These are phyloP conservation scores for Corythoichthys intestinalis DNA, from an alignment of 2,113 vertebrate species.

Conservation along the genomic window DNA sequence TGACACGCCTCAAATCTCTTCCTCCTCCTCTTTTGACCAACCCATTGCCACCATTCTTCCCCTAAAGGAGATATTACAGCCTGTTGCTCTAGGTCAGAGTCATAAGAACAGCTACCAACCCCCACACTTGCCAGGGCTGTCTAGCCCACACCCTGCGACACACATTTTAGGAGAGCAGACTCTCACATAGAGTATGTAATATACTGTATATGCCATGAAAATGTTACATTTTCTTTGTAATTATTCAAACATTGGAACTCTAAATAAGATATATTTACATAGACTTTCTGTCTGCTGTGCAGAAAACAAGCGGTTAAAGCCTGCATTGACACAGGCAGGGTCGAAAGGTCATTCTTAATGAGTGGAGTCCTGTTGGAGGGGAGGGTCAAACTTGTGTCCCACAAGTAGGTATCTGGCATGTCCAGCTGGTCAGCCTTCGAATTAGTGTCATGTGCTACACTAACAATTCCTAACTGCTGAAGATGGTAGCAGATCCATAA, in stretches of 20 bases:
- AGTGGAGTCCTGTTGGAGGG: constrained; percentile 50
- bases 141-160: constrained; percentile 45
- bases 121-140: constrained; percentile 42
- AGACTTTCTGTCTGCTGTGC: not conserved
- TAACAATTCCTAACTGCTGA: constrained; percentile 21
- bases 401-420: constrained; percentile 45
- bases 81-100: constrained; percentile 57
- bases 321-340: constrained; percentile 33
- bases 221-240: not conserved
- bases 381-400: constrained; percentile 36
- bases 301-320: constrained; percentile 40
- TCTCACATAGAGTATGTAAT: constrained; percentile 6
- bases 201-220: too few relatives aligned
- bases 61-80: constrained; percentile 56
- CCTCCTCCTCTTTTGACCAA: constrained; percentile 16
- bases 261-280: not conserved
- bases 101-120: constrained; percentile 37
- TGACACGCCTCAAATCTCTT: constrained; percentile 18
- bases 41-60: constrained; percentile 19
- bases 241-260: not conserved
- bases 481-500: not conserved
- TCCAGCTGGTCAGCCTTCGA: constrained; percentile 38
- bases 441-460: constrained; percentile 44
- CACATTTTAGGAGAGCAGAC: not conserved
- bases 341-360: constrained; percentile 52